Percentiles rank a stretch among this genome's conserved stretches.
Evolutionary conservation across 2,113 vertebrate species (phyloP).

Genomic region (Crotalus helleri): DNA sequence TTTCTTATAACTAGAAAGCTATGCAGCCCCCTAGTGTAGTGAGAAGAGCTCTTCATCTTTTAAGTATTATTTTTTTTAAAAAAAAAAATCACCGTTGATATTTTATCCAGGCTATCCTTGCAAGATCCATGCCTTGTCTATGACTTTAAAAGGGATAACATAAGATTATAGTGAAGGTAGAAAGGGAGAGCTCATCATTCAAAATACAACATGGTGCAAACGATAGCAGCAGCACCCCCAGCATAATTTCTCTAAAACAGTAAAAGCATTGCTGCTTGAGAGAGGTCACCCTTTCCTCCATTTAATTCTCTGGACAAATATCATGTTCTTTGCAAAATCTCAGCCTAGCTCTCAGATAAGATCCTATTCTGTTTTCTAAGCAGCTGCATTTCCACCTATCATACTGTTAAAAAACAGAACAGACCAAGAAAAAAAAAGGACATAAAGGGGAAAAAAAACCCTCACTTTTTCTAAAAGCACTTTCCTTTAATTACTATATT

Average conservation of each 20-base stretch:
- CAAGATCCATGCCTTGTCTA: not conserved
- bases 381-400: not conserved
- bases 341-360: conserved; percentile 19
- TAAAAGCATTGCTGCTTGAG: not conserved
- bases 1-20: not conserved
- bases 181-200: not conserved
- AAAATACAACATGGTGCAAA: not conserved
- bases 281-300: not conserved
- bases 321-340: conserved; percentile 36
- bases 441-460: not conserved
- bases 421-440: too few species aligned
- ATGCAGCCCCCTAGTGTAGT: not conserved
- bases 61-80: not conserved
- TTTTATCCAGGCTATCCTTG: not conserved
- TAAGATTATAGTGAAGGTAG: not conserved
- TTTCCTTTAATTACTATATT: conserved; percentile 14
- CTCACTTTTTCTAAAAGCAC: not conserved
- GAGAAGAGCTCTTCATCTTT: not conserved
- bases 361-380: not conserved
- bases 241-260: not conserved
- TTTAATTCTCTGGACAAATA: not conserved
- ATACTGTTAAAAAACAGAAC: not conserved
- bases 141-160: not conserved
- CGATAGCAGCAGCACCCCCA: not conserved
- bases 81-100: not conserved